Percentiles rank a stretch among this genome's conserved stretches.
phyloP scores from a whole-genome alignment of 2,113 vertebrate species.

The Melanerpes formicivorus region DNA sequence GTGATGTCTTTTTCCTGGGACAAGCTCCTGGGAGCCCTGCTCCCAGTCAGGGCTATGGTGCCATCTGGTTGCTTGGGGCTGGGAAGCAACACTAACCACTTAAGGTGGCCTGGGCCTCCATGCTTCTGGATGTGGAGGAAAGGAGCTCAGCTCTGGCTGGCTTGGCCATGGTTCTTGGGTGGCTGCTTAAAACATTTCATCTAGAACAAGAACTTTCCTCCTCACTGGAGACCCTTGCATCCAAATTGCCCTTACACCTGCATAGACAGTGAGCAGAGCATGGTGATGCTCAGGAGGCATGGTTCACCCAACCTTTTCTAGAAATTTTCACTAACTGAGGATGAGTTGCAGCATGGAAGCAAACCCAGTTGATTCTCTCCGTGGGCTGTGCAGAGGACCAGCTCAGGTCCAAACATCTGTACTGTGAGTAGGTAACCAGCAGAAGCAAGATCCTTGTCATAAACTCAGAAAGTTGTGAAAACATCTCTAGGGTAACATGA shows the following conservation, averaged over 20 bases:
- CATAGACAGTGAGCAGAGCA: neutral
- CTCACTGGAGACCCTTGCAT: neutral
- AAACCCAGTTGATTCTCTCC: neutral
- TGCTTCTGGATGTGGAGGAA: neutral
- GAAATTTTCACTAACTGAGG: neutral
- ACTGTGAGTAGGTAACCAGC: neutral
- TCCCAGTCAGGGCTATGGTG: neutral
- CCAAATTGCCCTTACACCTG: neutral
- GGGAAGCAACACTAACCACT: neutral
- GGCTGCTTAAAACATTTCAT: neutral
- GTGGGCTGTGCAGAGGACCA: neutral
- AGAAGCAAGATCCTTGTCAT: neutral
- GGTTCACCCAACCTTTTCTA: neutral
- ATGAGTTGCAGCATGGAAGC: neutral
- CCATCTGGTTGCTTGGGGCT: neutral
- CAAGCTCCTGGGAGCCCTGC: neutral
- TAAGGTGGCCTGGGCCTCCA: neutral
- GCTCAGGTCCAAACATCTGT: neutral
- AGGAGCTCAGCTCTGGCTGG: neutral
- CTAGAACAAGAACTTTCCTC: neutral
- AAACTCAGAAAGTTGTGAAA: neutral
- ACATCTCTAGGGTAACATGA: neutral
- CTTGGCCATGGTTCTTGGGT: neutral
- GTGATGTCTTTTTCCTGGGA: neutral
- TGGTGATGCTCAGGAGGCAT: neutral